Percentiles rank a stretch among this genome's conserved stretches.
Evolutionary conservation across 2,113 vertebrate species (phyloP).

Genomic region (Brachirus orientalis): DNA sequence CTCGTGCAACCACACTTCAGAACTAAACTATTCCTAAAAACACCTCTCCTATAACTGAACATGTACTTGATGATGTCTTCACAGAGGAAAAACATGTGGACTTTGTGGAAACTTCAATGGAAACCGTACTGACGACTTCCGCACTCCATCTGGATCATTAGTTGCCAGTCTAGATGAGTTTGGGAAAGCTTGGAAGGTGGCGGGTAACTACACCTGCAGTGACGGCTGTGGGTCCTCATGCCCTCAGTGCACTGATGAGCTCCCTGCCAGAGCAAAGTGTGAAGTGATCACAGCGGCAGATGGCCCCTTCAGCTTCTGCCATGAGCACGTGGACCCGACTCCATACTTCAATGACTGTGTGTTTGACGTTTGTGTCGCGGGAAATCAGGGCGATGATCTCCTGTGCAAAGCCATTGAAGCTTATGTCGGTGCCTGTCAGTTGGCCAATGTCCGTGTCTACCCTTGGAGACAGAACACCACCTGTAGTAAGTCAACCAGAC

Average conservation of each 20-base stretch:
- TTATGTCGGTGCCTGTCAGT: constrained; percentile 70
- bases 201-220: constrained; percentile 45
- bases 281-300: constrained; percentile 52
- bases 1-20: no score
- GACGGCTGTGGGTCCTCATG: constrained; percentile 44
- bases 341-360: constrained; percentile 68
- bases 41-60: no score
- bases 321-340: constrained; percentile 37
- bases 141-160: constrained; percentile 43
- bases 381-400: constrained; percentile 14
- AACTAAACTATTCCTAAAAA: no score
- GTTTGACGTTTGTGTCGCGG: constrained; percentile 68
- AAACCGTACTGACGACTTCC: constrained; percentile 61
- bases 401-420: constrained; percentile 68
- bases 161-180: constrained; percentile 27
- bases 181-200: constrained; percentile 63
- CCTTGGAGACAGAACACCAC: constrained; percentile 71
- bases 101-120: constrained; percentile 80
- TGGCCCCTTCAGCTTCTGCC: constrained; percentile 70
- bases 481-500: constrained; percentile 67
- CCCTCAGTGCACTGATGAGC: constrained; percentile 43
- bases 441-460: constrained; percentile 54
- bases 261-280: constrained; percentile 42
- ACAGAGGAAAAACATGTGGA: constrained; percentile 61
- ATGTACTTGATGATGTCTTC: background rate